Conservation (phyloP, 2,797 vertebrate species). For the Acipenser transmontanus region DNA sequence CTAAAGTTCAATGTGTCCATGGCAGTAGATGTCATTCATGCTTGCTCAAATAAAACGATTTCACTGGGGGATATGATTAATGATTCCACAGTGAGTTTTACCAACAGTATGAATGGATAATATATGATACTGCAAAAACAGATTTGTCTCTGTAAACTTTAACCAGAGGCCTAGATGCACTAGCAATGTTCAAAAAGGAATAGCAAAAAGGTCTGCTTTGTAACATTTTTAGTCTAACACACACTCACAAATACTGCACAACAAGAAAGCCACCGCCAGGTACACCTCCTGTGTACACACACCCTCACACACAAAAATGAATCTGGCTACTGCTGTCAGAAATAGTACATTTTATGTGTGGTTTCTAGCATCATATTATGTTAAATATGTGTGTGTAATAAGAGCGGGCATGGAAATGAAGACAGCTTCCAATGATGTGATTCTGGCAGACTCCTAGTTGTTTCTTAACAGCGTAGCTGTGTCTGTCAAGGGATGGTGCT, state of each 20-base stretch:
- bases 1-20: not conserved
- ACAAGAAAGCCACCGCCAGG: conserved; percentile 3
- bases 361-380: not conserved
- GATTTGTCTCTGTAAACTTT: conserved; percentile 2
- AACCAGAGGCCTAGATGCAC: not conserved
- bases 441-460: conserved; percentile 27
- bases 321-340: conserved; percentile 8
- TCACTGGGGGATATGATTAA: not conserved
- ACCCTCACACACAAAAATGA: conserved; percentile 1
- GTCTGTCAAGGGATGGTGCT: conserved; percentile 38
- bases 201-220: conserved; percentile 7
- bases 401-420: conserved; percentile 17
- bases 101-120: not conserved
- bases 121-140: conserved; percentile 2
- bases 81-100: not conserved
- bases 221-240: conserved; percentile 3
- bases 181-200: not conserved
- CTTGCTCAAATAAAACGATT: not conserved
- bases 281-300: conserved; percentile 4
- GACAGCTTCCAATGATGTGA: conserved; percentile 27
- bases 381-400: conserved; percentile 1
- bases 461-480: conserved; percentile 12
- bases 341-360: not conserved
- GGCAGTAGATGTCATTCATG: not conserved
- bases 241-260: conserved; percentile 2